These are phyloP conservation scores for Parnassius orleans DNA, from an alignment of 2,888 invertebrate species.

Conservation along the genomic window DNA sequence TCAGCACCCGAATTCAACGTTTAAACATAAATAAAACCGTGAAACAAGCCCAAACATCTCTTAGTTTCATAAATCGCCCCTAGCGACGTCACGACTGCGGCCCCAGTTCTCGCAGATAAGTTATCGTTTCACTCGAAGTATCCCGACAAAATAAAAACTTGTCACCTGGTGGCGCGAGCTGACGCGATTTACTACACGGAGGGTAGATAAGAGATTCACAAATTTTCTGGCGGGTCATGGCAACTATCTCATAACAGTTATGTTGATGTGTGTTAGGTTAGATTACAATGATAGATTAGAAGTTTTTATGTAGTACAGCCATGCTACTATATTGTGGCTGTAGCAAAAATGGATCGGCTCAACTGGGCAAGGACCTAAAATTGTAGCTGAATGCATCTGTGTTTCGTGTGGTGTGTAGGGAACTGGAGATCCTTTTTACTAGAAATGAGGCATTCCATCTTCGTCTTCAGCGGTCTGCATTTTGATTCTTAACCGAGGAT, in stretches of 20 bases:
- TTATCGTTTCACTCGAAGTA: conserved; percentile 28
- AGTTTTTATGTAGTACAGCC: too few relatives aligned
- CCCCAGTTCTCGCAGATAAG: conserved; percentile 21
- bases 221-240: conserved; percentile 5
- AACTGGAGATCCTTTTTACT: too few relatives aligned
- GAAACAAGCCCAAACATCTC: conserved; percentile 16
- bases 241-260: conserved; percentile 11
- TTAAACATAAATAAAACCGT: conserved; percentile 28
- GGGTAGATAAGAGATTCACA: conserved; percentile 21
- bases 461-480: too few relatives aligned
- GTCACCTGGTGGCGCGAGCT: conserved; percentile 33
- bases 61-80: conserved; percentile 31
- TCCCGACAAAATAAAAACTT: conserved; percentile 33
- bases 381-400: too few relatives aligned
- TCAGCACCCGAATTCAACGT: conserved; percentile 17
- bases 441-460: too few relatives aligned
- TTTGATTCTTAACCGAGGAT: too few relatives aligned
- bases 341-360: too few relatives aligned
- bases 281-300: too few relatives aligned
- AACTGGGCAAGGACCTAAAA: too few relatives aligned
- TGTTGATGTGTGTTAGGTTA: neutral
- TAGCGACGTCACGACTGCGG: conserved; percentile 12
- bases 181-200: conserved; percentile 33
- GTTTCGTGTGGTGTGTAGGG: too few relatives aligned
- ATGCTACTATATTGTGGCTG: too few relatives aligned